Evolutionary conservation across 2,797 vertebrate species (phyloP).

Genomic region (Falco naumanni): DNA sequence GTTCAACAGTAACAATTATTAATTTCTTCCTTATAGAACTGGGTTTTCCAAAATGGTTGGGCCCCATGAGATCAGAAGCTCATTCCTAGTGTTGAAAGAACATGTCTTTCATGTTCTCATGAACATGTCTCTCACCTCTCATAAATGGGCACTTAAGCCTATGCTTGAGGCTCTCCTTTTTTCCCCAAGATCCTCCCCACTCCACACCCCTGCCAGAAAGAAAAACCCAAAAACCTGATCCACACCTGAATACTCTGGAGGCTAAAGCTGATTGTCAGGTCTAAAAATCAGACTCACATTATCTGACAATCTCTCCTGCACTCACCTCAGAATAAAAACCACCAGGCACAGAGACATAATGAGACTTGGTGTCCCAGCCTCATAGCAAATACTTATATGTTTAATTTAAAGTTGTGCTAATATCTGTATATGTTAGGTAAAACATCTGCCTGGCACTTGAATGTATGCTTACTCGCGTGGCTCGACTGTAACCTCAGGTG

Average conservation of each 20-base stretch:
- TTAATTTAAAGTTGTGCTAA: not conserved
- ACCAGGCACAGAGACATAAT: not conserved
- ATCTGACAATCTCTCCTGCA: not conserved
- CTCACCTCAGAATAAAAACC: not conserved
- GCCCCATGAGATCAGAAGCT: not conserved
- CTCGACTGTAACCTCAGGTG: not conserved
- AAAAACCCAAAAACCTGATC: rapidly evolving
- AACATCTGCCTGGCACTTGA: not conserved
- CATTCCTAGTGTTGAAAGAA: not conserved
- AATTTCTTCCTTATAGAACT: not conserved
- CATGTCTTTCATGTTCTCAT: not conserved
- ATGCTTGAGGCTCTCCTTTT: not conserved
- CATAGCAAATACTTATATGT: not conserved
- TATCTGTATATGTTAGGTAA: not conserved
- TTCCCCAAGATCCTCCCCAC: not conserved
- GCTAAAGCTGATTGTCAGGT: not conserved
- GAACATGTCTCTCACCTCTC: not conserved
- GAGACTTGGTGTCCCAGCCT: not conserved
- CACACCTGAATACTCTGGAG: not conserved
- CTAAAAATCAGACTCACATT: not conserved
- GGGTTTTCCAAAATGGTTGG: not conserved
- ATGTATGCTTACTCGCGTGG: not conserved
- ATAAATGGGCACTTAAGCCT: not conserved
- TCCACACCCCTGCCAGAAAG: rapidly evolving
- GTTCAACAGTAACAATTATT: not conserved